These are phyloP conservation scores for Apis laboriosa DNA, from an alignment of 1,140 invertebrate species.

Conservation along the genomic window DNA sequence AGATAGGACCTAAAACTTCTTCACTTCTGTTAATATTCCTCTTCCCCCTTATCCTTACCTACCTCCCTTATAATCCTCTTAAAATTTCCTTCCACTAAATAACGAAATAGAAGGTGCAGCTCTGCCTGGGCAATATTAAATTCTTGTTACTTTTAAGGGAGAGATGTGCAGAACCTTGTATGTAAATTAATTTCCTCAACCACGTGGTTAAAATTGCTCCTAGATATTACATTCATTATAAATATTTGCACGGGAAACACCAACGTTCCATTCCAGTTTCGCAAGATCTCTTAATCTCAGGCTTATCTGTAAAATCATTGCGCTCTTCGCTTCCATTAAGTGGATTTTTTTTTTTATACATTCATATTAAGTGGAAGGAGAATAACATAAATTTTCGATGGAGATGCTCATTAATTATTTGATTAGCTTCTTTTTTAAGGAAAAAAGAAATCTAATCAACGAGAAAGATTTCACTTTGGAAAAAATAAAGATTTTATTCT, in stretches of 20 bases:
- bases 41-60: too few relatives aligned
- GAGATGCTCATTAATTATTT: too few relatives aligned
- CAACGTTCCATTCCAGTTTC: neutral
- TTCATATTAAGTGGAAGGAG: too few relatives aligned
- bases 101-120: neutral
- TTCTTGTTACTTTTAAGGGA: neutral
- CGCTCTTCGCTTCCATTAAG: too few relatives aligned
- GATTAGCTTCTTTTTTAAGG: too few relatives aligned
- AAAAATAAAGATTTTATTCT: too few relatives aligned
- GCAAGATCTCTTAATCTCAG: neutral
- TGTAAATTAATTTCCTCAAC: neutral
- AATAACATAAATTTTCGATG: too few relatives aligned
- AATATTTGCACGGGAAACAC: neutral
- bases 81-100: constrained; percentile 16
- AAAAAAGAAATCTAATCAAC: too few relatives aligned
- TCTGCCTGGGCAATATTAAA: neutral
- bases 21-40: constrained; percentile 15
- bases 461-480: too few relatives aligned
- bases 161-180: neutral
- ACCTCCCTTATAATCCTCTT: neutral
- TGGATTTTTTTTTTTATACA: too few relatives aligned
- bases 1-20: constrained; percentile 17
- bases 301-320: too few relatives aligned
- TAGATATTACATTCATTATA: neutral
- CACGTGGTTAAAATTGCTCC: neutral